These are phyloP conservation scores for Drosophila cognata DNA, from an alignment of 2,888 invertebrate species.

Conservation along the genomic window DNA sequence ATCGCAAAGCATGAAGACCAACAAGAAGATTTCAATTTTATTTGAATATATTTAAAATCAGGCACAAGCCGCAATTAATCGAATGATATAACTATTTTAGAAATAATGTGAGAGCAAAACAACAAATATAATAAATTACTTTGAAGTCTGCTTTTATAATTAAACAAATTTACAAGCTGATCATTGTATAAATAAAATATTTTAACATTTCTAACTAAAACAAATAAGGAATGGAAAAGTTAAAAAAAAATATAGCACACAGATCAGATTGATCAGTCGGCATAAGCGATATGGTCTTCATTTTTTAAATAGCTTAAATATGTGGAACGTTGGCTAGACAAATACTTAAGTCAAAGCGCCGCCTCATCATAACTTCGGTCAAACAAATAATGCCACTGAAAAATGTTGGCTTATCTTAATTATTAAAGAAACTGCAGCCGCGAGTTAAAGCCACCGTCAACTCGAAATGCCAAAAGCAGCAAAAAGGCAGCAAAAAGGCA, in stretches of 20 bases:
- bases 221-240: not conserved
- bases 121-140: no score
- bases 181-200: no score
- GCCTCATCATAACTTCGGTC: not conserved
- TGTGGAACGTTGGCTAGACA: not conserved
- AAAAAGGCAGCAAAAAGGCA: not conserved
- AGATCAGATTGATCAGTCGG: not conserved
- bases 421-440: conserved; percentile 13
- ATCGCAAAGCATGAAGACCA: not conserved
- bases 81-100: no score
- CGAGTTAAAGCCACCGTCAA: not conserved
- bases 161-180: not conserved
- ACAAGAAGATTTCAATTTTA: no score
- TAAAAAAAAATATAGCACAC: not conserved
- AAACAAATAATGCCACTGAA: not conserved
- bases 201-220: no score
- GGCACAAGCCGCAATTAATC: no score
- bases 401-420: conserved; percentile 32
- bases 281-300: not conserved
- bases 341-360: conserved; percentile 1
- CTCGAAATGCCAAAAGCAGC: conserved; percentile 14
- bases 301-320: not conserved
- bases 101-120: no score
- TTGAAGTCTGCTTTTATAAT: no score
- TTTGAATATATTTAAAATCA: no score